Evolutionary conservation across 1,140 invertebrate genomes (phyloP), one percentile per base, ranked within the genome.

Genomic region (Apis dorsata): DNA sequence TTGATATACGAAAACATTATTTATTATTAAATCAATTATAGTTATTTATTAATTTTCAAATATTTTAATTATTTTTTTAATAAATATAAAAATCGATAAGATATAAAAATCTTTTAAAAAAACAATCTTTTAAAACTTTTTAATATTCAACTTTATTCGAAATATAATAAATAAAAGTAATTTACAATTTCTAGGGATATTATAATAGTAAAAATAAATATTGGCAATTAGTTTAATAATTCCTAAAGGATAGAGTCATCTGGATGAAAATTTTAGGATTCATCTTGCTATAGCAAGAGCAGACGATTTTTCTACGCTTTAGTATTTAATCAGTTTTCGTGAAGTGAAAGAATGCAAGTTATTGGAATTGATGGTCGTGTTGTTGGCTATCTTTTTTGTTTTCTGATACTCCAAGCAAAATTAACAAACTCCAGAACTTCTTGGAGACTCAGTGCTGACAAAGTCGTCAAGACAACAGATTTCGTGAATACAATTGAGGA

Each of bases 371-470:
- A 86, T 28, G 85, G 89, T 75, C 89, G 91, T 74, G 83, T 92
- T 19, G 85, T 90, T 34, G 90, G 89, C 71, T 93, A 90, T 76
- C 89, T 91, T 59, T 86, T 93, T 72, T 94, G 92, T 73, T 90
- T 94, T 53, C 79, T 94, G 17, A 88, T 94, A 13, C 86, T 94
- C 17, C 93, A 93, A 74, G 90, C 93, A 28, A 90, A 91, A 66
- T 68, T 93, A 21, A 93, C 93, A 1, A 93, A 93, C 68, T 93
- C 93, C 12, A 89, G 93, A 12, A 93, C 93, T 2, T 94, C 93
- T 55, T 94, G 93, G 93, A 88, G 92, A 69, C 79, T 93, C 4
- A 93, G 84, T 68, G 92, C 91, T 15, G 93, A 93, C 77, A 93
- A 92, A 69, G 90, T 94, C 15, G 90, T 94, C n/a, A 93, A 92